These are phyloP conservation scores for Tapirus indicus DNA, from an alignment of 2,797 vertebrate genomes.

Conservation along the genomic window DNA sequence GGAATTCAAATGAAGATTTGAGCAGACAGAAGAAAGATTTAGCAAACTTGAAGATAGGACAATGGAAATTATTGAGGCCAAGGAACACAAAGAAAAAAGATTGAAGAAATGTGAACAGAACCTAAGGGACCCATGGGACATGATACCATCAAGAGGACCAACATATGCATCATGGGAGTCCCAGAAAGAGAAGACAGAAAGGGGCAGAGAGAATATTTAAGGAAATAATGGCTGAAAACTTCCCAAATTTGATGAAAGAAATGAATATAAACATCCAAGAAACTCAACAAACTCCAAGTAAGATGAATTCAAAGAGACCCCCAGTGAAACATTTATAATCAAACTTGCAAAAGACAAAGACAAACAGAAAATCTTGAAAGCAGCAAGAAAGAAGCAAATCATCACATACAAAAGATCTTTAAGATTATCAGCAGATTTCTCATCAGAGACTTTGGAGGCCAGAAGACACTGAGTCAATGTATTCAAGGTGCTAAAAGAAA, in stretches of 20 bases:
- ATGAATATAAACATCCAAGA: not conserved
- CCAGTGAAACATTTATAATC: not conserved
- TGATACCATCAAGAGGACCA: not conserved
- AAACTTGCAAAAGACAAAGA: not conserved
- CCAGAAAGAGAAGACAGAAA: not conserved
- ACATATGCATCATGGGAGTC: not conserved
- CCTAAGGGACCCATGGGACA: not conserved
- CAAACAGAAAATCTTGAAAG: not conserved
- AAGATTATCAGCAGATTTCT: not conserved
- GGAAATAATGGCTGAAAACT: not conserved
- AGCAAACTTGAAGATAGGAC: not conserved
- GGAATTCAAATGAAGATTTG: not conserved
- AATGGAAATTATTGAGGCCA: not conserved
- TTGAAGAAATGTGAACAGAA: not conserved
- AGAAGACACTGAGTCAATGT: not conserved
- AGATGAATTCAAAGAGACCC: not conserved
- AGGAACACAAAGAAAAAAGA: not conserved
- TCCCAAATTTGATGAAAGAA: not conserved
- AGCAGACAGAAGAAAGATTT: not conserved
- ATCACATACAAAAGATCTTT: not conserved
- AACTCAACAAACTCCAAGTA: not conserved
- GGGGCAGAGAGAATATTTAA: not conserved
- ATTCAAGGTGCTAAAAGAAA: not conserved
- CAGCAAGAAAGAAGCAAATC: not conserved
- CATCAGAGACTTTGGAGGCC: not conserved